Evolutionary conservation across 2,888 invertebrate species (phyloP).

Genomic region (Caenorhabditis wallacei): DNA sequence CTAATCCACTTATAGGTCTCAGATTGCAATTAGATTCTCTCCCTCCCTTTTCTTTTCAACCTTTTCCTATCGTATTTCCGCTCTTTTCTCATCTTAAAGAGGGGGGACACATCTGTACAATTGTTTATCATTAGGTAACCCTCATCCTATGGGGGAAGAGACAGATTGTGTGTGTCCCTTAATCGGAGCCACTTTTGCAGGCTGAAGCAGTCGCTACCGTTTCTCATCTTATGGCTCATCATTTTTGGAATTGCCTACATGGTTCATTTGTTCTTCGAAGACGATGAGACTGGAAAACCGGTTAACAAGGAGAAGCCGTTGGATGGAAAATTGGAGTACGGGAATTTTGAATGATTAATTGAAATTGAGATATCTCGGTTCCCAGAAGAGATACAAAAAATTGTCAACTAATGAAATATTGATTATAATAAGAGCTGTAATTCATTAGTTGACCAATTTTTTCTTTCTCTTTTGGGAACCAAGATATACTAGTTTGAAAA

Average conservation of each 20-base stretch:
- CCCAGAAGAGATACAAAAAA: background rate
- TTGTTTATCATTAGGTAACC: slow-evolving; percentile 66
- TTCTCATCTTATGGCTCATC: slow-evolving; percentile 49
- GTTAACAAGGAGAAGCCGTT: slow-evolving; percentile 56
- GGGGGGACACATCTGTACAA: slow-evolving; percentile 55
- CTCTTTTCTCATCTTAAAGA: slow-evolving; percentile 9
- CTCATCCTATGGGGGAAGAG: slow-evolving; percentile 13
- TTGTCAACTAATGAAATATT: background rate
- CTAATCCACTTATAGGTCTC: slow-evolving; percentile 60
- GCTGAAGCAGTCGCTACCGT: slow-evolving; percentile 54
- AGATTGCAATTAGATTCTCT: slow-evolving; percentile 50
- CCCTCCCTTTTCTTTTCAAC: slow-evolving; percentile 39
- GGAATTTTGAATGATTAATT: too few relatives aligned
- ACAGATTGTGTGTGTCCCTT: slow-evolving; percentile 39
- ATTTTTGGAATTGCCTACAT: slow-evolving; percentile 52
- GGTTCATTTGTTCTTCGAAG: slow-evolving; percentile 56
- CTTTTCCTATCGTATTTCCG: slow-evolving; percentile 43
- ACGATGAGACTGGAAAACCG: slow-evolving; percentile 58
- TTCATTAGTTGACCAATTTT: too few relatives aligned
- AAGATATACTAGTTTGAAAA: too few relatives aligned
- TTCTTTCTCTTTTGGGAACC: too few relatives aligned
- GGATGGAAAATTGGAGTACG: slow-evolving; percentile 46
- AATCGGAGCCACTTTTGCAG: slow-evolving; percentile 54
- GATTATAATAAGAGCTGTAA: too few relatives aligned
- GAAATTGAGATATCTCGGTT: background rate